Evolutionary conservation across 2,113 vertebrate species (phyloP).

Genomic region (Copsychus sechellarum): DNA sequence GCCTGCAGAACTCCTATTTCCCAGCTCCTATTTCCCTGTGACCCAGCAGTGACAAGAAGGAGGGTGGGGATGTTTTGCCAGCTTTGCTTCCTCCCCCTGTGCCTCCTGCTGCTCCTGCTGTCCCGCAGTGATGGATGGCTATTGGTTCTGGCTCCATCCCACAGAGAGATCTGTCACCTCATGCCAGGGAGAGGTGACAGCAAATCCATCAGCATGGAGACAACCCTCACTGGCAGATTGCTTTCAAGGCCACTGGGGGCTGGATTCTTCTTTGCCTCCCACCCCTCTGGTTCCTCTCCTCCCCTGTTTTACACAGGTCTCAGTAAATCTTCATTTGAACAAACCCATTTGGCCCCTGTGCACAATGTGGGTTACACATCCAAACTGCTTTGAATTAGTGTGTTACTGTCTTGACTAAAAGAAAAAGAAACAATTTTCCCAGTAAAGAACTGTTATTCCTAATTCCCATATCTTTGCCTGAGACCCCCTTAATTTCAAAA

Average conservation of each 20-base stretch:
- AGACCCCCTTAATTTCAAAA: no score
- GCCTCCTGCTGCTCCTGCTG: background rate
- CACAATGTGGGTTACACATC: background rate
- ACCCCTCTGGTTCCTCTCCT: background rate
- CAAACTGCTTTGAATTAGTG: background rate
- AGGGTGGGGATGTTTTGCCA: background rate
- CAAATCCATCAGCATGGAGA: slow-evolving; percentile 70
- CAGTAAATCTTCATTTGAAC: slow-evolving; percentile 8
- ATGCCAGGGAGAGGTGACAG: slow-evolving; percentile 64
- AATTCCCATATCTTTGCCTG: no score
- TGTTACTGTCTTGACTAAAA: background rate
- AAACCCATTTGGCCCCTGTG: background rate
- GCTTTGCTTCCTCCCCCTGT: background rate
- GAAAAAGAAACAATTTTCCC: background rate
- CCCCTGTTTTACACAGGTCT: background rate
- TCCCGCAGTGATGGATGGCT: slow-evolving; percentile 62
- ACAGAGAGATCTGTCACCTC: slow-evolving; percentile 67
- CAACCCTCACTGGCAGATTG: slow-evolving; percentile 45
- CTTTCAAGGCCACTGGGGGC: slow-evolving; percentile 62
- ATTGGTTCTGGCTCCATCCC: slow-evolving; percentile 61
- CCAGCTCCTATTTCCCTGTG: background rate
- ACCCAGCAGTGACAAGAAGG: background rate
- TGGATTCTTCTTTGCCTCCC: background rate
- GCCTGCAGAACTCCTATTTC: background rate
- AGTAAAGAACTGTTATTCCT: no score